Evolutionary conservation across 2,888 invertebrate species (phyloP).

Genomic region (Lasioglossum vierecki): DNA sequence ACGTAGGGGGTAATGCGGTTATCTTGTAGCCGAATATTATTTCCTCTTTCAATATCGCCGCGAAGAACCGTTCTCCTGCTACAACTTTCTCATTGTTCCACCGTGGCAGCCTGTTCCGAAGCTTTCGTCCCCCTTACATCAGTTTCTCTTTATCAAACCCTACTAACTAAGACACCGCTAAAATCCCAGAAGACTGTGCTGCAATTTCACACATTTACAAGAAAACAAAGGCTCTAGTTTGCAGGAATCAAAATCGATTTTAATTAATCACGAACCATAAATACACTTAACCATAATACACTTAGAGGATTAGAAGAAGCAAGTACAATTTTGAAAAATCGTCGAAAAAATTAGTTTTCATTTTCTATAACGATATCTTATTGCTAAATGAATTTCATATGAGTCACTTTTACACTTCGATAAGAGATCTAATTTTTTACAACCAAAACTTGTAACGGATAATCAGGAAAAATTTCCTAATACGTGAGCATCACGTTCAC

Average conservation of each 20-base stretch:
- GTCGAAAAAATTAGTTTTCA: background rate
- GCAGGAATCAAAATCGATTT: background rate
- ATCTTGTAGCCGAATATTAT: constrained; percentile 78
- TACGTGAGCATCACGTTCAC: no score
- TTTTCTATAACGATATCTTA: background rate
- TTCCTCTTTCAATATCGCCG: constrained; percentile 79
- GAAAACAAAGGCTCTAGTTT: background rate
- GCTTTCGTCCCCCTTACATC: constrained; percentile 27
- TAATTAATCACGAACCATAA: background rate
- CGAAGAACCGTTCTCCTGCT: constrained; percentile 36
- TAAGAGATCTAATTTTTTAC: background rate
- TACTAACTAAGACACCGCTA: background rate
- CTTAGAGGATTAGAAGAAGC: background rate
- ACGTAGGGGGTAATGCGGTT: constrained; percentile 77
- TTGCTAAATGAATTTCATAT: background rate
- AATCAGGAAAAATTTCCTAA: background rate
- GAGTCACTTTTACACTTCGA: background rate
- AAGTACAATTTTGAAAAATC: background rate
- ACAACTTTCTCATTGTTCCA: constrained; percentile 31
- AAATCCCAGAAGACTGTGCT: background rate
- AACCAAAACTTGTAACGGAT: background rate
- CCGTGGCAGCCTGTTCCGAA: constrained; percentile 16
- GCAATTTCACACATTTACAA: background rate
- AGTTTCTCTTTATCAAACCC: background rate
- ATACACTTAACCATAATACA: no score